Conservation (phyloP, 2,797 vertebrate species). For the Eptatretus atami region DNA sequence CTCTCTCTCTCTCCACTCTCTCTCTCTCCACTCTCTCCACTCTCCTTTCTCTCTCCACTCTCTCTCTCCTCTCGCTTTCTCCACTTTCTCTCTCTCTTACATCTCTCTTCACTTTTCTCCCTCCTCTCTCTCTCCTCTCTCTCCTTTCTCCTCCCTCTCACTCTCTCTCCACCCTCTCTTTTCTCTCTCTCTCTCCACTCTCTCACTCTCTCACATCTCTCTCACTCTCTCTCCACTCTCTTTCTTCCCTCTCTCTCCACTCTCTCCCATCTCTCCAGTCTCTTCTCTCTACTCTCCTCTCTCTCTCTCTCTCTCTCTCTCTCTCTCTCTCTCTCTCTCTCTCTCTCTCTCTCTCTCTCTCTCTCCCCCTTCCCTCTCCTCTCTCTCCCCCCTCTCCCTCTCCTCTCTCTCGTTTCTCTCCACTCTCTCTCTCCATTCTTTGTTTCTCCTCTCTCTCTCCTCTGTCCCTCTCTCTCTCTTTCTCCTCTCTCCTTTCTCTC, state of each 20-base stretch:
- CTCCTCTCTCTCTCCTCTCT: conserved; percentile 8
- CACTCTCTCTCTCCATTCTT: conserved; percentile 11
- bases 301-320: conserved; percentile 16
- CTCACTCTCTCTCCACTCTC: too few species aligned
- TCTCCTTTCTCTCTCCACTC: conserved; percentile 9
- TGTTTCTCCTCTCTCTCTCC: conserved; percentile 10
- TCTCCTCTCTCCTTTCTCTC: background rate
- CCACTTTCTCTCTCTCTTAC: conserved; percentile 12
- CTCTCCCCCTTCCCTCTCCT: conserved; percentile 9
- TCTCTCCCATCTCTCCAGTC: conserved; percentile 16
- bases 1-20: background rate
- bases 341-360: conserved; percentile 5
- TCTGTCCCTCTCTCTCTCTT: conserved; percentile 14
- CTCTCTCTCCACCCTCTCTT: background rate
- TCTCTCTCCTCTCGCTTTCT: conserved; percentile 9
- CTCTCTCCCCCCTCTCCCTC: background rate
- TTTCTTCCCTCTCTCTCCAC: conserved; percentile 8
- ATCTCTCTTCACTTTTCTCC: conserved; percentile 8
- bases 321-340: conserved; percentile 9
- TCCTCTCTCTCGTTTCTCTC: background rate
- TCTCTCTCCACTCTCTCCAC: conserved; percentile 6
- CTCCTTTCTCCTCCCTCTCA: conserved; percentile 3
- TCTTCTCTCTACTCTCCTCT: conserved; percentile 8
- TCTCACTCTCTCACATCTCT: conserved; percentile 10
- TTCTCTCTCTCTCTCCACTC: background rate